Evolutionary conservation across 2,797 vertebrate genomes (phyloP), one percentile per base, ranked within the genome.

Genomic region (Oryzias sinensis): DNA sequence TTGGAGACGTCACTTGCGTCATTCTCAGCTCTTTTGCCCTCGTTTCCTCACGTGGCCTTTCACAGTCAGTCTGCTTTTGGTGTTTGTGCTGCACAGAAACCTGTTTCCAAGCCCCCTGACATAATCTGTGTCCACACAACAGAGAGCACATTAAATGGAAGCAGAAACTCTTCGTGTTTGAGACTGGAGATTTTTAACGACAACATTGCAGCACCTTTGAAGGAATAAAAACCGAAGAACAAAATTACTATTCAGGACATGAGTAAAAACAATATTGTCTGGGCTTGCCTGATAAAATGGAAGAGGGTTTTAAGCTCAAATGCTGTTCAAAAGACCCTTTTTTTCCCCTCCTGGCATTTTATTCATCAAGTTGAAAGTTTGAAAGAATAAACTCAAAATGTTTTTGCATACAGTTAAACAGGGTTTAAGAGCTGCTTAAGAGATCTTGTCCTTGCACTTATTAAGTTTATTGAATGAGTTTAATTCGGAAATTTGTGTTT

Each of bases 231-330:
- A 50, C 47, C 6, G 16, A 57, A 22, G 43, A 59, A 53, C 43
- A 70, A 69, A 79, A 56, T 70, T 33, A 69, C 58, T 62, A 50
- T 62, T 45, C 58, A 62, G 53, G 71, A 63, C 61, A 71, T 68
- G 51, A 69, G 51, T 33, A 42, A 20, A 13, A 66, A 62, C 61
- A 53, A 52, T 65, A 65, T 51, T 74, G 76, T 77, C 71, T 74
- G 57, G 52, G 51, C 72, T 65, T 70, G 42, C 22, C 64, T 22
- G 50, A 74, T 80, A 78, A 85, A 70, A 46, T 18, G 18, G 44
- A 46, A 20, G 44, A 20, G 18, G 9, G 20, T 46, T 46, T 46
- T 20, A 46, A 22, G 14, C 44, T 5, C 4, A 46, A 22, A 46
- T 46, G 20, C 5, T 46, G 20, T 46, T 17, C 18, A 20, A 46